phyloP scores from a whole-genome alignment of 2,113 vertebrate genomes.

The Heterotis niloticus region DNA sequence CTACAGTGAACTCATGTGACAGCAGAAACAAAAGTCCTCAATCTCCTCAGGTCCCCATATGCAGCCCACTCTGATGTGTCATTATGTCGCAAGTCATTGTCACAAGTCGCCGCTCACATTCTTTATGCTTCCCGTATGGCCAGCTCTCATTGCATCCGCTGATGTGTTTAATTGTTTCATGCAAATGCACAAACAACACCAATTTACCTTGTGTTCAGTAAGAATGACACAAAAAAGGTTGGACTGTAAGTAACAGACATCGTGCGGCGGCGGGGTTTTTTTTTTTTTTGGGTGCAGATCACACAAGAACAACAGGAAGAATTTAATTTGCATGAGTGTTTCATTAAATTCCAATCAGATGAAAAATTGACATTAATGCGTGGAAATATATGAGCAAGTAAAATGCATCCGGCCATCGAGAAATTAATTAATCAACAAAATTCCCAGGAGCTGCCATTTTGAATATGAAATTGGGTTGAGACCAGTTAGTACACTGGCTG shows the following conservation, averaged over 20 bases:
- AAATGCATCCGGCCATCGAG: slow-evolving; percentile 5
- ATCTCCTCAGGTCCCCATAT: too few relatives aligned
- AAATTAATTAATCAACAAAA: slow-evolving; percentile 7
- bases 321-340: slow-evolving; percentile 20
- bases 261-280: not conserved
- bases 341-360: slow-evolving; percentile 24
- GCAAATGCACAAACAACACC: slow-evolving; percentile 1
- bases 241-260: not conserved
- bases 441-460: slow-evolving; percentile 1
- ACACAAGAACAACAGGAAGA: not conserved
- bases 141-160: not conserved
- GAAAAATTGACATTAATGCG: slow-evolving; percentile 19
- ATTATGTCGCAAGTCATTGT: too few relatives aligned
- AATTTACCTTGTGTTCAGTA: not conserved
- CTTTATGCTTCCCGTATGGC: not conserved
- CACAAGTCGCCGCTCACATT: too few relatives aligned
- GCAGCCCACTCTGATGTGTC: too few relatives aligned
- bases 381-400: slow-evolving; percentile 3
- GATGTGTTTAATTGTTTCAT: slow-evolving; percentile 16
- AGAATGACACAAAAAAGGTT: not conserved
- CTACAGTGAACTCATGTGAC: too few relatives aligned
- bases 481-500: not conserved
- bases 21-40: too few relatives aligned
- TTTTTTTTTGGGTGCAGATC: not conserved
- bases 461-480: not conserved